Conservation (phyloP, 2,888 invertebrate species). For the Athripsodes cinereus region DNA sequence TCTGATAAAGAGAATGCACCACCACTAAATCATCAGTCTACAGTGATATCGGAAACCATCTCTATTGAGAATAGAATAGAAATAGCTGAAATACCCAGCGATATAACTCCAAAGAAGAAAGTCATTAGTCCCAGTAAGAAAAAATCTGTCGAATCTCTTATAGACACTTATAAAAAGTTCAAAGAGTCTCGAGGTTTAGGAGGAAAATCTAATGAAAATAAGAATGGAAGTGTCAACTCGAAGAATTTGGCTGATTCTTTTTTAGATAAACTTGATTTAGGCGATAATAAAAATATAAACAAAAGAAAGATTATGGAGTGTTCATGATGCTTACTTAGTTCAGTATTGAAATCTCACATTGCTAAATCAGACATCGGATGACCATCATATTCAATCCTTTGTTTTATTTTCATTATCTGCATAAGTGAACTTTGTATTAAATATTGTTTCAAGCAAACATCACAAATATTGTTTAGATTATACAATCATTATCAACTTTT, state of each 20-base stretch:
- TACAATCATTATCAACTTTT: too few relatives aligned
- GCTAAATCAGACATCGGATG: not conserved
- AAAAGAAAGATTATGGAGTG: not conserved
- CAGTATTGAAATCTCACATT: slow-evolving; percentile 1
- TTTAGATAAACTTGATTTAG: slow-evolving; percentile 12
- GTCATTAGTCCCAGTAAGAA: not conserved
- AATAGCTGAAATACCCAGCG: not conserved
- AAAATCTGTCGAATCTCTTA: slow-evolving; percentile 10
- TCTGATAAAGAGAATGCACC: slow-evolving; percentile 10
- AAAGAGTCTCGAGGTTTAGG: slow-evolving; percentile 14
- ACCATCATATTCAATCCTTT: too few relatives aligned
- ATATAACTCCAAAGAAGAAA: slow-evolving; percentile 4
- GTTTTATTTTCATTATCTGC: too few relatives aligned
- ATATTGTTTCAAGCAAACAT: too few relatives aligned
- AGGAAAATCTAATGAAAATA: slow-evolving; percentile 4
- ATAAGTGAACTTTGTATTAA: too few relatives aligned
- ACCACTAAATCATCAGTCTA: slow-evolving; percentile 8
- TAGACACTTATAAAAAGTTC: slow-evolving; percentile 15
- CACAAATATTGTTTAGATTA: too few relatives aligned
- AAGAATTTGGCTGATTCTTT: slow-evolving; percentile 11
- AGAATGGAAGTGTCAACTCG: not conserved
- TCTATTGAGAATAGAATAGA: slow-evolving; percentile 8
- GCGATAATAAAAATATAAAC: slow-evolving; percentile 3
- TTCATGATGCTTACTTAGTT: slow-evolving; percentile 9
- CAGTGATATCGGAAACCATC: slow-evolving; percentile 1